phyloP scores from a whole-genome alignment of 2,888 invertebrate genomes.

The Nemotelus pantherinus region DNA sequence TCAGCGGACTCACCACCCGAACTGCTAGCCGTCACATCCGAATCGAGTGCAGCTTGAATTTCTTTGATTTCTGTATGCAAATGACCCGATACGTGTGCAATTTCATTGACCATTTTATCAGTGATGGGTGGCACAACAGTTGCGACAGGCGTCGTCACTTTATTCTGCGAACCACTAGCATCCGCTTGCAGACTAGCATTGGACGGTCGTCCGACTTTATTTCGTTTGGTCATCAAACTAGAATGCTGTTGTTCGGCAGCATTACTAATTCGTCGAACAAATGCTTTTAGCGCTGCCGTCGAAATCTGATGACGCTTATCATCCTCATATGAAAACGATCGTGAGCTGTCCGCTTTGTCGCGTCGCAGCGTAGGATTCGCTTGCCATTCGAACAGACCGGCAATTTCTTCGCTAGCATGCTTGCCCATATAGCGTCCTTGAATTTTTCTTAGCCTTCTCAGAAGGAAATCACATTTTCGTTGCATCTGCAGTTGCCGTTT shows the following conservation, averaged over 20 bases:
- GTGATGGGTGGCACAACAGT: conserved; percentile 64
- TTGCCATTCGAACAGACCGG: conserved; percentile 76
- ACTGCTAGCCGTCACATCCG: conserved; percentile 93
- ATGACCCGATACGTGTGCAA: conserved; percentile 78
- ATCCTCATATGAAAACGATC: conserved; percentile 57
- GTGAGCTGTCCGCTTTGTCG: conserved; percentile 52
- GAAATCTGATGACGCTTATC: conserved; percentile 65
- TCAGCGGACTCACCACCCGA: conserved; percentile 95
- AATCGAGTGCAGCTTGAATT: conserved; percentile 82
- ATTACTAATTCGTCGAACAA: conserved; percentile 63
- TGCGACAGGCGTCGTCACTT: conserved; percentile 2
- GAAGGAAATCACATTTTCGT: conserved; percentile 76
- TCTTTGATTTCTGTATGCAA: conserved; percentile 77
- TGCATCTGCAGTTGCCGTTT: conserved; percentile 68
- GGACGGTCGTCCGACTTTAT: conserved; percentile 35
- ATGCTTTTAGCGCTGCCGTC: conserved; percentile 68
- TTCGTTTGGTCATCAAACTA: conserved; percentile 55
- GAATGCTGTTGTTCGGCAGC: conserved; percentile 59
- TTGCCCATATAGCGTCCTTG: conserved; percentile 80
- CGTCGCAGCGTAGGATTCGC: conserved; percentile 68
- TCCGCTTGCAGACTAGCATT: conserved; percentile 44
- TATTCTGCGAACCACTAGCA: conserved; percentile 21
- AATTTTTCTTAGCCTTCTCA: conserved; percentile 78
- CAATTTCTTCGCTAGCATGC: conserved; percentile 81
- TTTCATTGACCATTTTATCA: conserved; percentile 66